Evolutionary conservation across 2,888 invertebrate genomes (phyloP).

Genomic region (Drosophila seclusa): DNA sequence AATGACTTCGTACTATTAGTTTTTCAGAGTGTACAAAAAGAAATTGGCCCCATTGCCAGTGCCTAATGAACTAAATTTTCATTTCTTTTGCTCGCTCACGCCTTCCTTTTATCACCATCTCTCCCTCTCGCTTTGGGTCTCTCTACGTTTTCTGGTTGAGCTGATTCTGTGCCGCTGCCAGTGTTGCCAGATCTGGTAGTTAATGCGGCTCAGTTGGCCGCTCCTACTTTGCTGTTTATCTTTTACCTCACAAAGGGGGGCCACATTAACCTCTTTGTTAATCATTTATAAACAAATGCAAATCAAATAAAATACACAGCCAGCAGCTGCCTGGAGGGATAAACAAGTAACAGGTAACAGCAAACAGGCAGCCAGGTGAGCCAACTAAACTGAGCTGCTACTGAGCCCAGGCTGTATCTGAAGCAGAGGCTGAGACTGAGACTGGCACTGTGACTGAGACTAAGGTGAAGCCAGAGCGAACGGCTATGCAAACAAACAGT

Average conservation of each 20-base stretch:
- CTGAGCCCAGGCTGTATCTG: constrained; percentile 18
- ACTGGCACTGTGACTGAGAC: constrained; percentile 4
- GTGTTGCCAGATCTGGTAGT: constrained; percentile 28
- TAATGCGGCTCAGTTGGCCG: constrained; percentile 17
- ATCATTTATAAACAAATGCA: constrained; percentile 79
- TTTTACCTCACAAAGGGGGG: constrained; percentile 25
- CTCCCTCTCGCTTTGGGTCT: not conserved
- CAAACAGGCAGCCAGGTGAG: constrained; percentile 27
- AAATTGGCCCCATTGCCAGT: constrained; percentile 50
- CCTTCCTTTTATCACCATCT: constrained; percentile 1
- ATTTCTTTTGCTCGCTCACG: constrained; percentile 43
- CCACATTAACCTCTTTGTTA: constrained; percentile 79
- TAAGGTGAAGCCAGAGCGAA: constrained; percentile 30
- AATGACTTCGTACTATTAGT: not conserved
- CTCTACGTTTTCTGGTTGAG: constrained; percentile 53
- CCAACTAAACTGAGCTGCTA: constrained; percentile 30
- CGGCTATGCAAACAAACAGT: constrained; percentile 73
- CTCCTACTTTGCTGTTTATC: constrained; percentile 59
- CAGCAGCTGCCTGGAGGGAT: constrained; percentile 19
- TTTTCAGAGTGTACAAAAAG: constrained; percentile 10
- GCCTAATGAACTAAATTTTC: constrained; percentile 74
- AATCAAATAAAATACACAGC: constrained; percentile 68
- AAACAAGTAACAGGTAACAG: constrained; percentile 9
- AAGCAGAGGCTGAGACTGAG: constrained; percentile 6
- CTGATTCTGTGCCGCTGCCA: constrained; percentile 46